Conservation (phyloP, 1,140 invertebrate genomes). For the Phymastichus coffea region DNA sequence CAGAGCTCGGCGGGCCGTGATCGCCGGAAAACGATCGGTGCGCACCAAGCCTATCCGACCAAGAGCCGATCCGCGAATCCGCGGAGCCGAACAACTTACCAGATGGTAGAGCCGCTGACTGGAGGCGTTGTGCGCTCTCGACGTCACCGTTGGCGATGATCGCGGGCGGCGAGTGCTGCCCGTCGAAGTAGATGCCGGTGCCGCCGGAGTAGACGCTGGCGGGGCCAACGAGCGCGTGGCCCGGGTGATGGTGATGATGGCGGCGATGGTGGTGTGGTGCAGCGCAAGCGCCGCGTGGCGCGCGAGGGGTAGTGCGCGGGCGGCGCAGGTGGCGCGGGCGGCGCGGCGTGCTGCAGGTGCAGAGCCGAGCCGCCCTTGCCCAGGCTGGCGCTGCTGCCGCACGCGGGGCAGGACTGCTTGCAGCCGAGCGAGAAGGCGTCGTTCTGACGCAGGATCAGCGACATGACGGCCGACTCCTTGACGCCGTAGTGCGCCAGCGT, state of each 20-base stretch:
- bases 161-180: constrained; percentile 62
- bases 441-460: constrained; percentile 83
- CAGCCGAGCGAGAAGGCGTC: constrained; percentile 77
- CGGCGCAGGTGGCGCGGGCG: constrained; percentile 39
- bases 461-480: constrained; percentile 92
- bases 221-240: constrained; percentile 47
- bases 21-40: too few species aligned
- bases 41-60: too few species aligned
- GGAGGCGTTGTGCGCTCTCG: constrained; percentile 62
- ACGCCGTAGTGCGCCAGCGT: constrained; percentile 92
- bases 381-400: constrained; percentile 58
- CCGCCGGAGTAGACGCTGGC: constrained; percentile 45
- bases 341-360: constrained; percentile 38
- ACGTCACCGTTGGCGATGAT: constrained; percentile 76
- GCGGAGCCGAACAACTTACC: constrained; percentile 34
- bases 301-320: constrained; percentile 39
- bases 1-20: too few species aligned
- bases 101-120: constrained; percentile 79
- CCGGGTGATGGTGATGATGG: constrained; percentile 37
- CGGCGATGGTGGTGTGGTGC: constrained; percentile 37
- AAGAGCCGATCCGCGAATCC: too few species aligned
- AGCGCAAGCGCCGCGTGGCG: constrained; percentile 39
- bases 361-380: too few species aligned
- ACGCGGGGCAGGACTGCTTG: constrained; percentile 80
- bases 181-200: constrained; percentile 66